Base-by-base conservation (phyloP, 1,140 invertebrate species). In the Riptortus pedestris region DNA sequence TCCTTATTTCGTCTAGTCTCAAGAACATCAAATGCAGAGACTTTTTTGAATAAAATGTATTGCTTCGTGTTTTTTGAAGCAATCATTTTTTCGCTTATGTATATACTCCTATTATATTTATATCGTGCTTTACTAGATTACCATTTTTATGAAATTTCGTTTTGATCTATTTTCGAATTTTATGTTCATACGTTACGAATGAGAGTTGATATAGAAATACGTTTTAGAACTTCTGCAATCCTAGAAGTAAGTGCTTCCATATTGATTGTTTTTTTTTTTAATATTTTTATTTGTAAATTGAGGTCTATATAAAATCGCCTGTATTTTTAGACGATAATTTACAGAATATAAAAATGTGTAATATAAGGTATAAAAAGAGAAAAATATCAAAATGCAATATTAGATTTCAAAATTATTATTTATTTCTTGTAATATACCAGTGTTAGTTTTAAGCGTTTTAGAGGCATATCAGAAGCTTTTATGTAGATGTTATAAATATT, bases 111-210 rank as follows among this genome's bases (percentile, higher is more conserved):
- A 47, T 47, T 47, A 29, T 59, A 59, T 59, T 59, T 59, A 47
- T 47, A 47, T 47, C 45, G 31, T 59, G 57, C 57, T 59, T 59
- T 59, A 59, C 57, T 59, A 59, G 57, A 29, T 59, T 59, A 59
- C 57, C 57, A 59, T 59, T 47, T 47, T 3, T 47, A 47, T 20
- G 22, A 47, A n/a, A 9, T 18, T 20, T 47, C 45, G 45, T 47
- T 47, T 9, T 47, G 14, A 45, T 2, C 20, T 47, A 18, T 47
- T n/a, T 47, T 47, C 22, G 22, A n/a, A 47, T 22, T 22, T 20
- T 47, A 5, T 47, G 45, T 47, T 47, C 45, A 47, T 47, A 47
- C 22, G 45, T 47, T 20, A n/a, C 22, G 45, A 47, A 47, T n/a
- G 2, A n/a, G 20, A 20, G 18, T 47, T 47, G 18, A 9, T 47